phyloP scores from a whole-genome alignment of 2,888 invertebrate species.

The Tetheella fluctuosa region DNA sequence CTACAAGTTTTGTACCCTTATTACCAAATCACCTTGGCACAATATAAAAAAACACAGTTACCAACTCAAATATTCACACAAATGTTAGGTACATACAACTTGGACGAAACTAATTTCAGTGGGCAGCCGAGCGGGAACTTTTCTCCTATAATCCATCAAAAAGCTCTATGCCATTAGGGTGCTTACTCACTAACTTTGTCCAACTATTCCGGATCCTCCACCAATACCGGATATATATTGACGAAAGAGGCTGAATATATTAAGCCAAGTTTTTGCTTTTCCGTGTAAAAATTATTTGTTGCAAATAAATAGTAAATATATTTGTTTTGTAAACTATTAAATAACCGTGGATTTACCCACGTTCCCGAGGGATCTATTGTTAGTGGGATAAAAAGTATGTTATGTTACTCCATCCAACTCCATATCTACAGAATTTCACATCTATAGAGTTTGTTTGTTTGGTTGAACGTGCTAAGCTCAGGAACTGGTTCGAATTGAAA shows the following conservation, averaged over 20 bases:
- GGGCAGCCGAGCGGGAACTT: slow-evolving; percentile 38
- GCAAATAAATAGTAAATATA: neutral
- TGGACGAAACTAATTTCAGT: slow-evolving; percentile 49
- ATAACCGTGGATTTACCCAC: too few species aligned
- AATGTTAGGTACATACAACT: neutral
- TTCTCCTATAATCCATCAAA: slow-evolving; percentile 54
- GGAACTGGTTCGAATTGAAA: too few species aligned
- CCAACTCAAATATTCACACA: slow-evolving; percentile 6
- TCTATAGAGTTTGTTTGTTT: too few species aligned
- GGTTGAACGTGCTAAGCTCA: too few species aligned
- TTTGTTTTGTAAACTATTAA: neutral
- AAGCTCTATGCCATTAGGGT: slow-evolving; percentile 22
- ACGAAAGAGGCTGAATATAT: neutral
- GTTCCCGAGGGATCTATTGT: too few species aligned
- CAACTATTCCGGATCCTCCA: neutral
- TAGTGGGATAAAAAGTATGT: too few species aligned
- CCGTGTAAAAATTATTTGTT: neutral
- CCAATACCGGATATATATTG: slow-evolving; percentile 1
- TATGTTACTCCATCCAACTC: too few species aligned
- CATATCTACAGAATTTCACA: too few species aligned
- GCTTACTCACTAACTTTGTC: neutral
- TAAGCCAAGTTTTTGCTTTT: neutral
- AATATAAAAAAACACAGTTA: neutral
- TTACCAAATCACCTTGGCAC: neutral
- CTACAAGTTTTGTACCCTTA: neutral